phyloP scores from a whole-genome alignment of 2,113 vertebrate genomes.

The Calcarius ornatus region DNA sequence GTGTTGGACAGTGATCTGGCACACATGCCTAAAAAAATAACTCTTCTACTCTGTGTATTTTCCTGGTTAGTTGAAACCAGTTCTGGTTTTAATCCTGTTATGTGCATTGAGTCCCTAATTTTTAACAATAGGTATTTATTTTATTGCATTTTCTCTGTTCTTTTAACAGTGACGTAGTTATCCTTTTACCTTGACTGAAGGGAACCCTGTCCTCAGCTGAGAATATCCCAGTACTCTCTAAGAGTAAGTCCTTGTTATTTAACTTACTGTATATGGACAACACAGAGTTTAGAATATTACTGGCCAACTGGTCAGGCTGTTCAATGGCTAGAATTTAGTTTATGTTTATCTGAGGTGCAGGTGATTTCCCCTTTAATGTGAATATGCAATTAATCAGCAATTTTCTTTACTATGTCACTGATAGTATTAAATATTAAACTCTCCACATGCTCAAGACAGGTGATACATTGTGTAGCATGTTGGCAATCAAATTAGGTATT shows the following conservation, averaged over 20 bases:
- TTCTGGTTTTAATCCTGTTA: background rate
- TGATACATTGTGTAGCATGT: background rate
- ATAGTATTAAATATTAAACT: background rate
- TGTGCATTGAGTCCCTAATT: background rate
- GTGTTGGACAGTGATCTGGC: background rate
- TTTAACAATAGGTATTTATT: background rate
- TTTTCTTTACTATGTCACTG: background rate
- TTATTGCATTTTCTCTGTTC: background rate
- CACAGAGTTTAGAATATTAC: background rate
- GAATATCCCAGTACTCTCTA: background rate
- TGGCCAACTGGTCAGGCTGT: background rate
- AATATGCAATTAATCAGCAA: background rate
- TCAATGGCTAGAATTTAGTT: background rate
- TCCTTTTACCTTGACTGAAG: background rate
- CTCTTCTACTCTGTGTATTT: background rate
- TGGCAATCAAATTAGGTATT: background rate
- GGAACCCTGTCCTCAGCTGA: background rate
- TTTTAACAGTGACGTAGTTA: background rate
- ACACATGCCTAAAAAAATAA: background rate
- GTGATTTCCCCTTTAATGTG: background rate
- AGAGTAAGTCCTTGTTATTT: background rate
- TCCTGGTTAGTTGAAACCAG: background rate
- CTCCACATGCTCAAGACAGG: background rate
- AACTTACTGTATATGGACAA: background rate
- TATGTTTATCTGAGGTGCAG: background rate